Evolutionary conservation across 2,888 invertebrate species (phyloP).

Genomic region (Drosophila phalerata): DNA sequence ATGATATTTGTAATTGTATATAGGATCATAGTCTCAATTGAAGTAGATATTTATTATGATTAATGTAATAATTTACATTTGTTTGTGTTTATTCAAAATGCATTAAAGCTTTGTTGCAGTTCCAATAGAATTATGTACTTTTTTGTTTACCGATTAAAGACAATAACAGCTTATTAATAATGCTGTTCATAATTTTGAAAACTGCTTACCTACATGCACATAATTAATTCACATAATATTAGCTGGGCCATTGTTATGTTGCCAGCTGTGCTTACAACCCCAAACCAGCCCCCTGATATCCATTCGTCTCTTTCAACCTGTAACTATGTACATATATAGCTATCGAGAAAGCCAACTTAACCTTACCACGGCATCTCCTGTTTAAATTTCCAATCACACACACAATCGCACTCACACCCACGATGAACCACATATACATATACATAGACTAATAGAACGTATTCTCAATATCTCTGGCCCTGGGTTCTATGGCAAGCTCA

Average conservation of each 20-base stretch:
- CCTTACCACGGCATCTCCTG: conserved; percentile 19
- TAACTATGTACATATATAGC: not conserved
- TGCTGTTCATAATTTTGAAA: conserved; percentile 15
- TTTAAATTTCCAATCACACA: conserved; percentile 66
- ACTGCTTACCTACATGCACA: conserved; percentile 1
- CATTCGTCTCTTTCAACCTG: not conserved
- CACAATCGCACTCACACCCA: conserved; percentile 5
- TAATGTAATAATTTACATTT: not conserved
- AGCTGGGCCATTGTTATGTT: conserved; percentile 20
- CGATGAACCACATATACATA: not conserved
- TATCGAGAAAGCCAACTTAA: conserved; percentile 5
- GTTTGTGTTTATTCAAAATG: not conserved
- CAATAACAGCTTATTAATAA: conserved; percentile 21
- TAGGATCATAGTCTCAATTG: not conserved
- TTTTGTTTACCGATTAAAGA: conserved; percentile 10
- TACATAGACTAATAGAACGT: conserved; percentile 8
- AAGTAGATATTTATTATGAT: not conserved
- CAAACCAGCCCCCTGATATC: not conserved
- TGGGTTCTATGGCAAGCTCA: conserved; percentile 59
- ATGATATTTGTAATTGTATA: not conserved
- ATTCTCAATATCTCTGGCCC: conserved; percentile 22
- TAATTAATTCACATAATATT: conserved; percentile 37
- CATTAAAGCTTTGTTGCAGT: not conserved
- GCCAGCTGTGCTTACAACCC: conserved; percentile 24
- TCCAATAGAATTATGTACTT: not conserved